A percentile compares a stretch with the other conserved stretches of the same genome.
Conservation (phyloP, 2,888 invertebrate species). For the Zygogramma bicolorata region DNA sequence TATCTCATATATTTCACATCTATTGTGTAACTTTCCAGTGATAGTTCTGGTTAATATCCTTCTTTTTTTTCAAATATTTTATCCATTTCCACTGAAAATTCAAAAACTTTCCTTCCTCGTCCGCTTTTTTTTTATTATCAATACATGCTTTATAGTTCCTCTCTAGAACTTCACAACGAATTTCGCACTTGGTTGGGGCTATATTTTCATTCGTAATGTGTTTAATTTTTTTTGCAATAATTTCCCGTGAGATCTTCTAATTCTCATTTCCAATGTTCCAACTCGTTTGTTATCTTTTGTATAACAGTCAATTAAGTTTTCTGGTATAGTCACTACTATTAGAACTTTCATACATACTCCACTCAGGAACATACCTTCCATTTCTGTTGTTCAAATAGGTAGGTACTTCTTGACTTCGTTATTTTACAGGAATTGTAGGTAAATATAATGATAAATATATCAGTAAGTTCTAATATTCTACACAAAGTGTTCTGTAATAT, state of each 20-base stretch:
- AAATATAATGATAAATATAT: neutral
- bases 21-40: conserved; percentile 21
- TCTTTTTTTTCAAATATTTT: conserved; percentile 25
- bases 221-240: conserved; percentile 26
- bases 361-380: conserved; percentile 4
- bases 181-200: conserved; percentile 23
- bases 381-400: neutral
- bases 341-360: neutral
- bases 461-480: neutral
- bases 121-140: conserved; percentile 31
- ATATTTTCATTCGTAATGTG: conserved; percentile 20
- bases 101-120: conserved; percentile 16
- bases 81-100: conserved; percentile 20
- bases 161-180: conserved; percentile 32
- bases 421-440: neutral
- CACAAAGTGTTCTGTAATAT: no score
- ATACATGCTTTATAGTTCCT: conserved; percentile 30
- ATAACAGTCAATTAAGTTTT: conserved; percentile 34
- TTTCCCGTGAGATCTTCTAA: conserved; percentile 31
- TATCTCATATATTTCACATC: neutral
- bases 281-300: conserved; percentile 33
- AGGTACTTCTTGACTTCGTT: neutral
- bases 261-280: conserved; percentile 33
- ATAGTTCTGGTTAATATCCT: conserved; percentile 21
- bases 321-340: conserved; percentile 20